These are phyloP conservation scores for Chelon labrosus DNA, from an alignment of 2,797 vertebrate genomes.

Conservation along the genomic window DNA sequence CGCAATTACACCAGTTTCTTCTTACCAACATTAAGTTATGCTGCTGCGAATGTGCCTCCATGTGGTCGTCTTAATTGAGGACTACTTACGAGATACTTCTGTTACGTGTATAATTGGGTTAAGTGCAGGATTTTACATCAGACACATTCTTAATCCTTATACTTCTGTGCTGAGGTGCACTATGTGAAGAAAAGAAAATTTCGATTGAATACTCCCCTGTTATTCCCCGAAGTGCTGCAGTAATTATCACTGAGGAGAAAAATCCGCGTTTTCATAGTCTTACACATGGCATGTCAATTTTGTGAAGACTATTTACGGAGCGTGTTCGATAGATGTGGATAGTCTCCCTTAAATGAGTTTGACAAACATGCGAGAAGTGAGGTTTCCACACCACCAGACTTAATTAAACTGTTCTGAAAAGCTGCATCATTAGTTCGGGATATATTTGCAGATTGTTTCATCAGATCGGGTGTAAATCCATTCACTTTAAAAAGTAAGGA, in stretches of 20 bases:
- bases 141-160: conserved; percentile 19
- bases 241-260: conserved; percentile 20
- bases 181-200: conserved; percentile 27
- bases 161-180: conserved; percentile 14
- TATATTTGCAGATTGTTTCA: background rate
- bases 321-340: background rate
- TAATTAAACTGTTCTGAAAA: background rate
- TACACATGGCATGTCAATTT: background rate
- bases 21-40: background rate
- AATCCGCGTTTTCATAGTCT: conserved; percentile 5
- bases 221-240: background rate
- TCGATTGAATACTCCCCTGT: conserved; percentile 1
- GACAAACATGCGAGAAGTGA: too few relatives aligned
- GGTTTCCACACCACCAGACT: background rate
- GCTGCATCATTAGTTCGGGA: background rate
- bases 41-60: conserved; percentile 22
- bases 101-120: conserved; percentile 35
- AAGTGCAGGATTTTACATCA: conserved; percentile 39
- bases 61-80: conserved; percentile 26
- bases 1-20: conserved; percentile 3
- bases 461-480: conserved; percentile 2
- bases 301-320: background rate
- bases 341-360: too few relatives aligned
- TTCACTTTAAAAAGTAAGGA: background rate
- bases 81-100: conserved; percentile 15